Conservation (phyloP, 2,797 vertebrate genomes). For the Sphenodon punctatus region DNA sequence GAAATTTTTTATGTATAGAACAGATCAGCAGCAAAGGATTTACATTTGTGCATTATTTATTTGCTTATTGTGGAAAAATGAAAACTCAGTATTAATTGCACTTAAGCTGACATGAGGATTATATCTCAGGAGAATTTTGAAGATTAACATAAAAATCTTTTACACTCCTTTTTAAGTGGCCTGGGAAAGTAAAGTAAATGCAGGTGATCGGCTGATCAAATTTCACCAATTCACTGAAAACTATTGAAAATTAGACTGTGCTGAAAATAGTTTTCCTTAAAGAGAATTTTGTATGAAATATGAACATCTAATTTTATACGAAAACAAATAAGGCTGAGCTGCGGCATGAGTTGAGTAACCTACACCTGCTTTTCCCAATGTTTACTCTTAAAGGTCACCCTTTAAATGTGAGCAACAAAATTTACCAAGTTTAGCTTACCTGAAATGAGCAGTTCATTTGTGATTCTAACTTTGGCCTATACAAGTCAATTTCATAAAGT, state of each 20-base stretch:
- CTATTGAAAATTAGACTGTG: constrained; percentile 51
- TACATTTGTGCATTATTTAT: constrained; percentile 8
- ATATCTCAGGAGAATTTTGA: constrained; percentile 69
- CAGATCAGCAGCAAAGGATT: constrained; percentile 20
- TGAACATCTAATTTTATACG: constrained; percentile 47
- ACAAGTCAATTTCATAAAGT: constrained; percentile 32
- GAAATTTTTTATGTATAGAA: background rate
- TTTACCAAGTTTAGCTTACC: background rate
- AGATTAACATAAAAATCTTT: constrained; percentile 61
- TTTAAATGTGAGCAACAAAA: constrained; percentile 4
- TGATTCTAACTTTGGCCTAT: constrained; percentile 39
- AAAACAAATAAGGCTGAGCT: constrained; percentile 35
- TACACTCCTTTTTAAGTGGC: constrained; percentile 60
- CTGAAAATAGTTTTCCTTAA: constrained; percentile 59
- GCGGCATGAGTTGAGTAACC: background rate
- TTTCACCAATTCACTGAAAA: constrained; percentile 65
- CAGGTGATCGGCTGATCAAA: constrained; percentile 72
- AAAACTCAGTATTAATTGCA: constrained; percentile 73
- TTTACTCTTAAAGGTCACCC: constrained; percentile 24
- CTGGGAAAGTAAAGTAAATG: constrained; percentile 73
- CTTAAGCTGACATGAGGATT: constrained; percentile 72
- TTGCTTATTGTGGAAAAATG: constrained; percentile 30
- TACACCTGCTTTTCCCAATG: constrained; percentile 8
- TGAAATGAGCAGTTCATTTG: constrained; percentile 21
- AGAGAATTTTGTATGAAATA: constrained; percentile 66